Evolutionary conservation across 2,797 vertebrate species (phyloP).

Genomic region (Mionectes olivaceus): DNA sequence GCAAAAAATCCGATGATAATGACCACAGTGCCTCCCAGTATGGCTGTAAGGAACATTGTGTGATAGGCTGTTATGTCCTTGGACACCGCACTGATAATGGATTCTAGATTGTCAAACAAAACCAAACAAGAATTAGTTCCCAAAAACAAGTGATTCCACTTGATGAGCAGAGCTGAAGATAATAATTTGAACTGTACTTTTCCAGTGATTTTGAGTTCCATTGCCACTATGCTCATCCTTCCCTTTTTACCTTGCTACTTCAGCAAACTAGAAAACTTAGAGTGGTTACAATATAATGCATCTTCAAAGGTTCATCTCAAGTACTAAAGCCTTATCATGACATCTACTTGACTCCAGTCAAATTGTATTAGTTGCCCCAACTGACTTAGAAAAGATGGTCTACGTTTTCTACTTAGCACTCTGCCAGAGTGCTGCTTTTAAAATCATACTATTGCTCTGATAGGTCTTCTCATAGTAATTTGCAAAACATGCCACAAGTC

Average conservation of each 20-base stretch:
- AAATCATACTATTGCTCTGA: neutral
- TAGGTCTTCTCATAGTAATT: neutral
- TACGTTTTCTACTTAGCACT: neutral
- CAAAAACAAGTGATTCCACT: neutral
- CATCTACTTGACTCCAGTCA: neutral
- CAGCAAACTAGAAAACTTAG: neutral
- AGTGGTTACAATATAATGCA: neutral
- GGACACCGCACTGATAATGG: slow-evolving; percentile 66
- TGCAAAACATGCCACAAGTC: neutral
- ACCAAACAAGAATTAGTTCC: neutral
- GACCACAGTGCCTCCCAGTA: slow-evolving; percentile 84
- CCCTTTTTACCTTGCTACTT: neutral
- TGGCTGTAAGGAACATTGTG: slow-evolving; percentile 82
- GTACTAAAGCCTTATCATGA: neutral
- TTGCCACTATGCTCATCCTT: neutral
- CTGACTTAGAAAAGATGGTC: neutral
- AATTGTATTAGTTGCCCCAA: neutral
- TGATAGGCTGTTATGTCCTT: slow-evolving; percentile 85
- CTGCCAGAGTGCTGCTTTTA: neutral
- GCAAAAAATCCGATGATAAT: slow-evolving; percentile 83
- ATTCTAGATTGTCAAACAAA: slow-evolving; percentile 64
- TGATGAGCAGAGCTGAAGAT: neutral
- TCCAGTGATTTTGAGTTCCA: neutral
- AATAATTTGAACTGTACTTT: neutral
- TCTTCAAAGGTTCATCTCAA: neutral